phyloP scores from a whole-genome alignment of 1,140 invertebrate genomes.

The Pomacea maculata region DNA sequence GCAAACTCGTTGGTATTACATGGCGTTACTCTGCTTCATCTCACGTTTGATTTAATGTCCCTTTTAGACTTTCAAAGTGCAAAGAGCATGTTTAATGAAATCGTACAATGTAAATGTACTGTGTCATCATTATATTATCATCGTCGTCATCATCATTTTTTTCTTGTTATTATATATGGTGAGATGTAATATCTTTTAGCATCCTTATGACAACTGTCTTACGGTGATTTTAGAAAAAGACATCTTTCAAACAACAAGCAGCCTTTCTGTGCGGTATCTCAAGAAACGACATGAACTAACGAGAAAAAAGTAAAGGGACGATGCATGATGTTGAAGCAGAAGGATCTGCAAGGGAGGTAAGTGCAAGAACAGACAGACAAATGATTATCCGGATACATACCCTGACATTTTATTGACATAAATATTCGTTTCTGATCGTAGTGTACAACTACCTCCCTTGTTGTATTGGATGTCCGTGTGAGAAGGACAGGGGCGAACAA shows the following conservation, averaged over 20 bases:
- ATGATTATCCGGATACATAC: too few relatives aligned
- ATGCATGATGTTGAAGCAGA: not conserved
- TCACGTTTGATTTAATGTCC: not conserved
- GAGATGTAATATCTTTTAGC: not conserved
- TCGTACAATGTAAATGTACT: not conserved
- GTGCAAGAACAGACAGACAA: not conserved
- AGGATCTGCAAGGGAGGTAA: not conserved
- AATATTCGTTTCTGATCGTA: too few relatives aligned
- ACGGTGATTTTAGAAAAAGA: not conserved
- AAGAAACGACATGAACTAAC: not conserved
- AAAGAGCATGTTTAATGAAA: not conserved
- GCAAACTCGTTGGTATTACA: not conserved
- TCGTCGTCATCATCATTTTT: not conserved
- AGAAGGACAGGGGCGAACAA: too few relatives aligned
- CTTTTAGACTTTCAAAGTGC: not conserved
- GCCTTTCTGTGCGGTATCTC: not conserved
- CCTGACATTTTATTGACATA: too few relatives aligned
- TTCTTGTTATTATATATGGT: not conserved
- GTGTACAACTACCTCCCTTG: too few relatives aligned
- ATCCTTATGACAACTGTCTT: not conserved
- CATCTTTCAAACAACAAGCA: not conserved
- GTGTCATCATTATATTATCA: too few relatives aligned
- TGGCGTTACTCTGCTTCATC: not conserved
- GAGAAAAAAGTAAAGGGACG: not conserved
- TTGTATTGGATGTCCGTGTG: too few relatives aligned